Evolutionary conservation across 2,888 invertebrate genomes (phyloP).

Genomic region (Dichetophora obliterata): DNA sequence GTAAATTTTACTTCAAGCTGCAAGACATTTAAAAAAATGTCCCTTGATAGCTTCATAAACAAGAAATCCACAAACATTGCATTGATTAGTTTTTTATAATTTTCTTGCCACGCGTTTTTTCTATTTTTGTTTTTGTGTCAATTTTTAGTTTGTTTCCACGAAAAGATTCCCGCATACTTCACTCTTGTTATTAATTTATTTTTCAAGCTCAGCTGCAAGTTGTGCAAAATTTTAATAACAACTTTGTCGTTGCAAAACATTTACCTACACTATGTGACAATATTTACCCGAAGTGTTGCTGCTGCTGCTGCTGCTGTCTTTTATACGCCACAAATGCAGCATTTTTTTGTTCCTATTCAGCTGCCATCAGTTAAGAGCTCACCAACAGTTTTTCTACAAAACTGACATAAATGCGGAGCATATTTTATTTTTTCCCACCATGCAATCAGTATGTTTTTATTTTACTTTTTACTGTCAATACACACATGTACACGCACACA

Average conservation of each 20-base stretch:
- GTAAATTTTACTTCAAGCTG: no score
- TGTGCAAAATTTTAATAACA: background rate
- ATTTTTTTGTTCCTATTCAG: background rate
- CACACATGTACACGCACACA: background rate
- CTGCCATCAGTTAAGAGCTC: background rate
- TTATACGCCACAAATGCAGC: background rate
- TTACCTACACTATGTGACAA: background rate
- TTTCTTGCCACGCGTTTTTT: no score
- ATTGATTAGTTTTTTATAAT: no score
- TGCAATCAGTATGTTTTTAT: background rate
- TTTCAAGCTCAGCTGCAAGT: constrained; percentile 3
- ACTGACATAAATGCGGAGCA: background rate
- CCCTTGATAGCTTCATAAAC: no score
- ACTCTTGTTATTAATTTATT: background rate
- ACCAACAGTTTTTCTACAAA: background rate
- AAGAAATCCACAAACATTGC: no score
- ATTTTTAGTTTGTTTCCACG: background rate
- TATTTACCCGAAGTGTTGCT: background rate
- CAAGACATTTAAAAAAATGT: no score
- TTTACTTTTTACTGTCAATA: background rate
- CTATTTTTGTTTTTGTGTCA: background rate
- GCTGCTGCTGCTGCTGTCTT: background rate
- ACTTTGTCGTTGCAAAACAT: background rate
- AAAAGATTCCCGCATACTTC: background rate
- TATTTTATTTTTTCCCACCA: background rate